These are phyloP conservation scores for Chouioia cunea DNA, from an alignment of 2,888 invertebrate species.

Conservation along the genomic window DNA sequence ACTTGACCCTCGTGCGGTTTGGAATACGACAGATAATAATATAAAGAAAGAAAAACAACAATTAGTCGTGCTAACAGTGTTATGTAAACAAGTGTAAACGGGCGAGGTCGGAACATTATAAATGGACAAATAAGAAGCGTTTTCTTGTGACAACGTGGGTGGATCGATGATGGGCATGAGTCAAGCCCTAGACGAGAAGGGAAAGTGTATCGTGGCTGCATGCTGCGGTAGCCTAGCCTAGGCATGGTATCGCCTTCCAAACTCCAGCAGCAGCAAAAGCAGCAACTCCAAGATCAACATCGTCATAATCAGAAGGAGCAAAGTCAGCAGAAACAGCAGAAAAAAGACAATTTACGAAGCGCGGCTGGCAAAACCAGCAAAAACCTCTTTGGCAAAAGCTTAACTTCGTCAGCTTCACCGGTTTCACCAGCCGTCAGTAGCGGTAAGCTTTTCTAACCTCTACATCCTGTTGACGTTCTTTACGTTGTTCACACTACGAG, in stretches of 20 bases:
- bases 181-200: slow-evolving; percentile 29
- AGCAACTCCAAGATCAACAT: slow-evolving; percentile 49
- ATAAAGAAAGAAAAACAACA: too few species aligned
- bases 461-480: not conserved
- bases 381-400: not conserved
- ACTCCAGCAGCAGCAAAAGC: slow-evolving; percentile 61
- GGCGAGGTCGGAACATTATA: not conserved
- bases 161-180: not conserved
- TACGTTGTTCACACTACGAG: too few species aligned
- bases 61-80: too few species aligned
- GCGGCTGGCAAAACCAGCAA: slow-evolving; percentile 1
- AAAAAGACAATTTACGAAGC: not conserved
- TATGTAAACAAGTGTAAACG: not conserved
- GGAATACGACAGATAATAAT: too few species aligned
- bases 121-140: too few species aligned
- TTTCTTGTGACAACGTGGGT: not conserved
- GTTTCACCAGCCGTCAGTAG: slow-evolving; percentile 5
- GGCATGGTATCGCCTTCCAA: slow-evolving; percentile 69
- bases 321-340: not conserved
- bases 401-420: slow-evolving; percentile 1
- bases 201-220: slow-evolving; percentile 54
- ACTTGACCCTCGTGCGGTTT: too few species aligned
- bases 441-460: slow-evolving; percentile 32
- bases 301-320: slow-evolving; percentile 43
- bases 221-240: slow-evolving; percentile 58